Conservation (phyloP, 2,888 invertebrate species). For the Hydrotaea diabolus region DNA sequence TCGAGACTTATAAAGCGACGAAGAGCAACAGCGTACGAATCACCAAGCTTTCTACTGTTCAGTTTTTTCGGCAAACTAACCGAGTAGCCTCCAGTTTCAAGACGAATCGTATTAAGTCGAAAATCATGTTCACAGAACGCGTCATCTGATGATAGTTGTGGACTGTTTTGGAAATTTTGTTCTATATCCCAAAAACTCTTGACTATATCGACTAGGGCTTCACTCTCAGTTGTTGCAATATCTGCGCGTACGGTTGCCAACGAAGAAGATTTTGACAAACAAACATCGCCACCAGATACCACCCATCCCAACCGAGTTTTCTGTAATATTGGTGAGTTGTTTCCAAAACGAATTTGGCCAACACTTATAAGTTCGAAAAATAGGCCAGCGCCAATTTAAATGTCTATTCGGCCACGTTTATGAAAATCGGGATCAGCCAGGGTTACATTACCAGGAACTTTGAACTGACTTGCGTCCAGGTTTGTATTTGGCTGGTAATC, state of each 20-base stretch:
- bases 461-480: too few relatives aligned
- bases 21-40: neutral
- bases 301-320: too few relatives aligned
- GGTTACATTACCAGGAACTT: too few relatives aligned
- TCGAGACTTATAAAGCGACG: slow-evolving; percentile 34
- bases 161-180: slow-evolving; percentile 30
- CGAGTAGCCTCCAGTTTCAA: slow-evolving; percentile 33
- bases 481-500: too few relatives aligned
- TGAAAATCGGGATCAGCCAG: too few relatives aligned
- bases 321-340: slow-evolving; percentile 58
- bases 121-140: slow-evolving; percentile 49
- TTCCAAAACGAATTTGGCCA: too few relatives aligned
- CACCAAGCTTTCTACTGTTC: slow-evolving; percentile 1
- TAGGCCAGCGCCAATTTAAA: too few relatives aligned
- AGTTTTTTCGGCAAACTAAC: slow-evolving; percentile 17
- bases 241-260: slow-evolving; percentile 3
- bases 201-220: neutral
- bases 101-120: too few relatives aligned
- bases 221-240: neutral
- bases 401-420: too few relatives aligned
- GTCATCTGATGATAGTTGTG: slow-evolving; percentile 10
- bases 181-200: slow-evolving; percentile 63
- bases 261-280: neutral
- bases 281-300: slow-evolving; percentile 36
- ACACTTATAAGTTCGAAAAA: too few relatives aligned